Percentiles rank a stretch among this genome's conserved stretches.
These are phyloP conservation scores for Heliothis subflexa DNA, from an alignment of 1,140 invertebrate genomes.

Conservation along the genomic window DNA sequence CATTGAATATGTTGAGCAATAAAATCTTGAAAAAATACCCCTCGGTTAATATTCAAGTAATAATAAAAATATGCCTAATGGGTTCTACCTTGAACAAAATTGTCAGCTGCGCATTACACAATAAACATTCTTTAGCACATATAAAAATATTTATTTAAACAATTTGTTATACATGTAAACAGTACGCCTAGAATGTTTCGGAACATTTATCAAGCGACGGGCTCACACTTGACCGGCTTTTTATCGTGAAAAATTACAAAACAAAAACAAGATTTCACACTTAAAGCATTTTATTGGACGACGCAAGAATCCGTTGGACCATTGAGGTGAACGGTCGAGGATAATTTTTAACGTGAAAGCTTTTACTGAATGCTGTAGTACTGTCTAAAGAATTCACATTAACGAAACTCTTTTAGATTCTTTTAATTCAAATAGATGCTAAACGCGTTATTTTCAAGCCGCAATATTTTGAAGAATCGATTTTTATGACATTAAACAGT, in stretches of 20 bases:
- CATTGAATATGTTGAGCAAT: neutral
- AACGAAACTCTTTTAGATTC: slow-evolving; percentile 33
- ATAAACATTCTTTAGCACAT: slow-evolving; percentile 26
- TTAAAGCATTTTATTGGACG: slow-evolving; percentile 55
- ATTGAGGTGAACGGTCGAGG: slow-evolving; percentile 44
- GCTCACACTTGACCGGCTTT: slow-evolving; percentile 47
- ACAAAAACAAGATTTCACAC: slow-evolving; percentile 67
- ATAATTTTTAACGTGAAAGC: slow-evolving; percentile 49
- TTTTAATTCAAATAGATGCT: slow-evolving; percentile 33
- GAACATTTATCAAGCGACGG: slow-evolving; percentile 7
- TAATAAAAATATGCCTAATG: slow-evolving; percentile 12
- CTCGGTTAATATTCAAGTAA: slow-evolving; percentile 4
- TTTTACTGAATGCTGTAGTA: slow-evolving; percentile 47
- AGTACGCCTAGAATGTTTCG: slow-evolving; percentile 27
- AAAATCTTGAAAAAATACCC: slow-evolving; percentile 2
- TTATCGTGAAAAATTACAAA: slow-evolving; percentile 66
- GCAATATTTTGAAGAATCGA: neutral
- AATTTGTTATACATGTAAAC: slow-evolving; percentile 26
- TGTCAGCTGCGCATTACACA: slow-evolving; percentile 41
- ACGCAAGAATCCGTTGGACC: slow-evolving; percentile 41
- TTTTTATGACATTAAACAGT: neutral
- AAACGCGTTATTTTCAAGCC: slow-evolving; percentile 29
- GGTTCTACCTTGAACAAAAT: slow-evolving; percentile 19
- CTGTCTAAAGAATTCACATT: slow-evolving; percentile 43
- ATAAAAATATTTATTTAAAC: slow-evolving; percentile 42